These are phyloP conservation scores for Noturus placidus DNA, from an alignment of 2,113 vertebrate genomes.

Conservation along the genomic window DNA sequence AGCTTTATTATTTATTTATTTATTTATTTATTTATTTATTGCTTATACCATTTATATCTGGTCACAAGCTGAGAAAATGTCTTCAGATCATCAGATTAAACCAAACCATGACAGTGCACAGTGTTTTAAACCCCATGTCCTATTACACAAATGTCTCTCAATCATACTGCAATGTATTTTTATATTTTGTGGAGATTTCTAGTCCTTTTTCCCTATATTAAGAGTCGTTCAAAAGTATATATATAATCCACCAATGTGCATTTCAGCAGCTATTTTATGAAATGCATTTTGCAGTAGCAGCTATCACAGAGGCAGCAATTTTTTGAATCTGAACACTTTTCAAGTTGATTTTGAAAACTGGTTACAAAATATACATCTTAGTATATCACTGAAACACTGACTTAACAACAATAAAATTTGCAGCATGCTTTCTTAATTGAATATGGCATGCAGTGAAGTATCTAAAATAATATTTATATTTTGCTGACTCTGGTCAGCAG, in stretches of 20 bases:
- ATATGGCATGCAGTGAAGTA: background rate
- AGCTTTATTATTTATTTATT: no score
- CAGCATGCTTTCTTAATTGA: background rate
- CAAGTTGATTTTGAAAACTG: background rate
- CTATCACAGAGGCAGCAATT: background rate
- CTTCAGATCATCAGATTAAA: background rate
- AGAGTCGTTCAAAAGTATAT: background rate
- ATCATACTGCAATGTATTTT: background rate
- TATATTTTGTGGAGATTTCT: background rate
- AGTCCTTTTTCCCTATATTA: background rate
- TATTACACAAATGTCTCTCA: background rate
- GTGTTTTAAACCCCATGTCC: background rate
- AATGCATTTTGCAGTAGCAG: background rate
- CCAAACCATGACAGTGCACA: background rate
- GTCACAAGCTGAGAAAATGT: background rate
- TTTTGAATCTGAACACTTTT: background rate
- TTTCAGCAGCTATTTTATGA: background rate
- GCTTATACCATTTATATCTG: background rate
- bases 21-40: no score
- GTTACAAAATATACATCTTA: background rate
- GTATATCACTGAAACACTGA: background rate
- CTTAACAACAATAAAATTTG: background rate
- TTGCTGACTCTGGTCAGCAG: background rate
- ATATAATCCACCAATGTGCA: background rate
- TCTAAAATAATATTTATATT: background rate